Percentiles rank a stretch among this genome's conserved stretches.
Evolutionary conservation across 2,113 vertebrate species (phyloP).

Genomic region (Gymnocephalus cernua): DNA sequence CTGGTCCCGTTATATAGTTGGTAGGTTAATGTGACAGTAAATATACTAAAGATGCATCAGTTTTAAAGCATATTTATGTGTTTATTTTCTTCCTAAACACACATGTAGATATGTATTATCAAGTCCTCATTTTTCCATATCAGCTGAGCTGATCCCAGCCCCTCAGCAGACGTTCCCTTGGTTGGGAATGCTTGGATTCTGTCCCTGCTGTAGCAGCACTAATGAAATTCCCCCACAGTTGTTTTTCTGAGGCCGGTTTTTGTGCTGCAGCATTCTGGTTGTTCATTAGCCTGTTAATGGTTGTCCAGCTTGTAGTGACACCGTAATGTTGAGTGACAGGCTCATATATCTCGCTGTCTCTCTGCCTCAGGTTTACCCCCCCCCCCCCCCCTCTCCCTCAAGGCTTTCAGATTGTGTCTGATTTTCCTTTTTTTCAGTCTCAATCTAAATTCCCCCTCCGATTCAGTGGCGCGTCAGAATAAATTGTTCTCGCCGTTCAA

Average conservation of each 20-base stretch:
- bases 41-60: background rate
- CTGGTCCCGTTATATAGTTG: too few relatives aligned
- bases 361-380: constrained; percentile 22
- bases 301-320: constrained; percentile 64
- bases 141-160: background rate
- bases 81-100: background rate
- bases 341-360: constrained; percentile 55
- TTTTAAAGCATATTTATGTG: background rate
- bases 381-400: background rate
- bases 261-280: constrained; percentile 23
- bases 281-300: constrained; percentile 70
- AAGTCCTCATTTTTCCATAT: background rate
- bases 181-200: constrained; percentile 1
- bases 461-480: constrained; percentile 71
- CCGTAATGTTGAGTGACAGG: constrained; percentile 67
- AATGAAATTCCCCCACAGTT: constrained; percentile 37
- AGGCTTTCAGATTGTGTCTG: constrained; percentile 63
- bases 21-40: background rate
- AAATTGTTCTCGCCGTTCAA: constrained; percentile 76
- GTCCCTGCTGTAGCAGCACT: constrained; percentile 17
- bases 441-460: constrained; percentile 75
- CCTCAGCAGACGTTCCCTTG: background rate
- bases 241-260: background rate
- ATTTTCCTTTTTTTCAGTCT: constrained; percentile 64
- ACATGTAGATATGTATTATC: background rate